Conservation (phyloP, 1,140 invertebrate species). For the Papilio helenus region DNA sequence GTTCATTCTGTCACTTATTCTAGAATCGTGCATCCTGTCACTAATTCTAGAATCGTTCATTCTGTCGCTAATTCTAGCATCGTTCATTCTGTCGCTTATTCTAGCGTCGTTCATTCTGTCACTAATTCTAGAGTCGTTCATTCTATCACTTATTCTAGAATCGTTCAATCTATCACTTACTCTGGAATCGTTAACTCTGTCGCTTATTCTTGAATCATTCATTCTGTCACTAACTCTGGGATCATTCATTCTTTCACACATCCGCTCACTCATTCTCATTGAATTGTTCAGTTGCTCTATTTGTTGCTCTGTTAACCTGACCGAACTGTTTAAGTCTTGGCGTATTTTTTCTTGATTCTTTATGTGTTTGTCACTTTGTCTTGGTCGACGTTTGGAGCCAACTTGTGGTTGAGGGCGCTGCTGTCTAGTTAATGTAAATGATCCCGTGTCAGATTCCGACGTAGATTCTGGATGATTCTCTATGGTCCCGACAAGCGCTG, state of each 20-base stretch:
- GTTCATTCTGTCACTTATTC: constrained; percentile 47
- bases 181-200: constrained; percentile 54
- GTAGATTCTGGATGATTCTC: constrained; percentile 80
- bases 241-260: constrained; percentile 58
- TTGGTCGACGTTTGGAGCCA: constrained; percentile 68
- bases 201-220: constrained; percentile 51
- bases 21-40: constrained; percentile 50
- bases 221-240: constrained; percentile 46
- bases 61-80: constrained; percentile 39
- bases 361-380: constrained; percentile 61
- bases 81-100: constrained; percentile 47
- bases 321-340: constrained; percentile 59
- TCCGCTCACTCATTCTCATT: constrained; percentile 59
- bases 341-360: constrained; percentile 65
- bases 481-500: constrained; percentile 77
- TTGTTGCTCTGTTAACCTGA: constrained; percentile 68
- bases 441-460: constrained; percentile 77
- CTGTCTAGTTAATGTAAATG: constrained; percentile 71
- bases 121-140: constrained; percentile 50
- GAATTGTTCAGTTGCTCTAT: constrained; percentile 71
- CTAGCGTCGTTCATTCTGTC: constrained; percentile 1
- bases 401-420: constrained; percentile 74
- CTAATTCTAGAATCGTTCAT: constrained; percentile 50
- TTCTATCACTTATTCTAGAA: constrained; percentile 45
- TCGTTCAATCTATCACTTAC: constrained; percentile 52